Evolutionary conservation across 2,113 vertebrate genomes (phyloP).

Genomic region (Bos indicus): DNA sequence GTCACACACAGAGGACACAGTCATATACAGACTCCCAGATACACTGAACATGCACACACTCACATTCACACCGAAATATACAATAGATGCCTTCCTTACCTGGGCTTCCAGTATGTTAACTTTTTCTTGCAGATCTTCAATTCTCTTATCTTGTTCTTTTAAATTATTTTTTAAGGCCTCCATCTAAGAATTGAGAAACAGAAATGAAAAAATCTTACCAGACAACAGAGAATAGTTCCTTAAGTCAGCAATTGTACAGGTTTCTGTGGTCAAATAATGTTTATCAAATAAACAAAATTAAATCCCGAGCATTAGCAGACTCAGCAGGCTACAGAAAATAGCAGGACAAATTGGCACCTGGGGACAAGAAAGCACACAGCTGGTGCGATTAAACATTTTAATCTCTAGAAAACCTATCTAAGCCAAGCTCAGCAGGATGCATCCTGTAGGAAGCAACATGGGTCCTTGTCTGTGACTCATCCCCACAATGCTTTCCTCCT

Average conservation of each 20-base stretch:
- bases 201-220: slow-evolving; percentile 25
- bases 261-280: not conserved
- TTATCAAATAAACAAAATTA: not conserved
- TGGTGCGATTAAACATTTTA: not conserved
- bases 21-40: not conserved
- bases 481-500: not conserved
- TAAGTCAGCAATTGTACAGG: not conserved
- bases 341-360: not conserved
- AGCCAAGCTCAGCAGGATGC: not conserved
- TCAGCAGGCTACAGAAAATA: not conserved
- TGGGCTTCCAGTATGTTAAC: slow-evolving; percentile 70
- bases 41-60: not conserved
- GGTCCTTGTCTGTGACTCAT: not conserved
- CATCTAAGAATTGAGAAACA: slow-evolving; percentile 67
- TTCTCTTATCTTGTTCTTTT: slow-evolving; percentile 76
- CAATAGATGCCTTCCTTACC: slow-evolving; percentile 61
- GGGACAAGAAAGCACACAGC: not conserved
- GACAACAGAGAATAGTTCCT: not conserved
- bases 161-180: slow-evolving; percentile 76
- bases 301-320: not conserved
- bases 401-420: not conserved
- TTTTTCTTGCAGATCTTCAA: slow-evolving; percentile 76
- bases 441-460: not conserved
- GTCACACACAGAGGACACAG: not conserved
- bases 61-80: not conserved